Percentiles rank a stretch among this genome's conserved stretches.
Conservation (phyloP, 1,140 invertebrate species). For the Arctopsyche grandis region DNA sequence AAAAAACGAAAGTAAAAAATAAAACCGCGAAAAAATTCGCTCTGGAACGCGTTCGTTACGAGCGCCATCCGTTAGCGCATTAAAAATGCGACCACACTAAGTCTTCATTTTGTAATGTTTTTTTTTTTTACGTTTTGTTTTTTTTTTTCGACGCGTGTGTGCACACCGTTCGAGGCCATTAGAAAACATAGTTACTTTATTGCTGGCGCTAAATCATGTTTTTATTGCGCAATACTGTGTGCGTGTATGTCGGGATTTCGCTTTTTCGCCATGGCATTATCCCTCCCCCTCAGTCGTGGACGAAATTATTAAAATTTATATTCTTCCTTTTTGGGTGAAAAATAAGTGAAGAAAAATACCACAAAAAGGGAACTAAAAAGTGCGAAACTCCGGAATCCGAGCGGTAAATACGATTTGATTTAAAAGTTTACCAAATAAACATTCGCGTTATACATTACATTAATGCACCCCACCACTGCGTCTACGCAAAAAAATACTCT, state of each 20-base stretch:
- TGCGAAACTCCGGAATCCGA: neutral
- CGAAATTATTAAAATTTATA: constrained; percentile 26
- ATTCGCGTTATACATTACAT: too few species aligned
- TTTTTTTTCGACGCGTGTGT: neutral
- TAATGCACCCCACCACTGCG: too few species aligned
- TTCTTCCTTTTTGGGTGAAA: neutral
- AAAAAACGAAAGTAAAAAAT: neutral
- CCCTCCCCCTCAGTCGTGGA: neutral
- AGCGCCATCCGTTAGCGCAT: constrained; percentile 13
- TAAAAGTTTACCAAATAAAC: too few species aligned
- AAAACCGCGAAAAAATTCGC: neutral
- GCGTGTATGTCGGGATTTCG: neutral
- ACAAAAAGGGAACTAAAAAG: neutral
- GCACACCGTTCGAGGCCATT: constrained; percentile 13
- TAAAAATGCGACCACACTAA: neutral
- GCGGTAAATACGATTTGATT: neutral
- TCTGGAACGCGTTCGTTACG: neutral
- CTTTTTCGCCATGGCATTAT: neutral
- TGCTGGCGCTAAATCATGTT: constrained; percentile 22
- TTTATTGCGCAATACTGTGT: constrained; percentile 22
- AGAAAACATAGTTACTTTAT: constrained; percentile 31
- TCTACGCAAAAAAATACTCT: too few species aligned
- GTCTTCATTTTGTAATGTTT: neutral
- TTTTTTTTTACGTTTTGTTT: too few species aligned
- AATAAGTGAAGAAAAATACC: neutral